A percentile compares a stretch with the other conserved stretches of the same genome.
These are phyloP conservation scores for Mesoligia furuncula DNA, from an alignment of 2,888 invertebrate species.

Conservation along the genomic window DNA sequence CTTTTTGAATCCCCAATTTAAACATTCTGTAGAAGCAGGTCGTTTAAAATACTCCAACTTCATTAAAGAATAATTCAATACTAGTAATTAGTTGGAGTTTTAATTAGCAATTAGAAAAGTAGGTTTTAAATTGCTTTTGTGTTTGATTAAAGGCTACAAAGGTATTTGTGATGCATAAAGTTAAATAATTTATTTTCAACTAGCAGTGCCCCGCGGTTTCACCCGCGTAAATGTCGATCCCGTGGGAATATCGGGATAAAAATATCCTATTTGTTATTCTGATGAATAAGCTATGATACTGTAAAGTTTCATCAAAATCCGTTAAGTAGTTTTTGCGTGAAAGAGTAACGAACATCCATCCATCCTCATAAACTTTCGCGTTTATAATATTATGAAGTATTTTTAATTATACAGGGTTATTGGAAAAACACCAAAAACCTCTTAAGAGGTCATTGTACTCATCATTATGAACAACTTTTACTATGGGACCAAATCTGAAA, in stretches of 20 bases:
- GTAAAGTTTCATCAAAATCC: neutral
- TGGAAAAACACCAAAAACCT: no score
- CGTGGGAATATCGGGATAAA: neutral
- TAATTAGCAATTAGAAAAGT: conserved; percentile 50
- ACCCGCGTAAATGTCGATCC: neutral
- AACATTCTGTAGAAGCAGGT: conserved; percentile 59
- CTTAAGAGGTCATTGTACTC: no score
- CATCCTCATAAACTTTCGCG: neutral
- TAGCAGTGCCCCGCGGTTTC: neutral
- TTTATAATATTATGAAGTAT: neutral
- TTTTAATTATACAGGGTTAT: no score
- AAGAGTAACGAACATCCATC: neutral
- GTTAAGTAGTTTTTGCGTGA: neutral
- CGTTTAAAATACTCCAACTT: conserved; percentile 59
- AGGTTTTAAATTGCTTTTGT: conserved; percentile 38
- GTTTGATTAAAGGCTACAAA: conserved; percentile 27
- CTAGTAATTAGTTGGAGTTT: conserved; percentile 53
- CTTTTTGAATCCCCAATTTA: conserved; percentile 65
- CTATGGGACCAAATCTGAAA: no score
- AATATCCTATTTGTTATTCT: neutral
- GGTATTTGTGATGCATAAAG: conserved; percentile 12
- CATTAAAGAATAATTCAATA: conserved; percentile 61
- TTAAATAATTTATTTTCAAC: conserved; percentile 20
- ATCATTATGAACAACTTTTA: no score
- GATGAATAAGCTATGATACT: neutral